These are phyloP conservation scores for Lepidotrigona ventralis DNA, from an alignment of 1,140 invertebrate genomes.

Conservation along the genomic window DNA sequence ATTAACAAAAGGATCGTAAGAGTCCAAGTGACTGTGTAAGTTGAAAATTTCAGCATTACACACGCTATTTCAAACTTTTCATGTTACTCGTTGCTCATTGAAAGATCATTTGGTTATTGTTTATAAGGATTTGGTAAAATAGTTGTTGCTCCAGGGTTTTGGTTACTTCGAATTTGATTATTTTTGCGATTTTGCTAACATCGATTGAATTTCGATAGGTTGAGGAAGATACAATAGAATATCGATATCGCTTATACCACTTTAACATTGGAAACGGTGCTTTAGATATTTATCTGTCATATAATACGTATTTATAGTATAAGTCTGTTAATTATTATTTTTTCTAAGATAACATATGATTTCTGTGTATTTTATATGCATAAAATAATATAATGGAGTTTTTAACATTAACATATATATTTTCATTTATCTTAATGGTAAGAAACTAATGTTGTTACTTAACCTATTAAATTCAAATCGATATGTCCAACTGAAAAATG, in stretches of 20 bases:
- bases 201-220: conserved; percentile 6
- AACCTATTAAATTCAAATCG: conserved; percentile 8
- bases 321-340: not conserved
- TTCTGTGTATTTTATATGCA: not conserved
- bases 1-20: conserved; percentile 28
- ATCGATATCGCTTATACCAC: not conserved
- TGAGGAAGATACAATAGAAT: not conserved
- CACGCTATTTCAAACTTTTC: conserved; percentile 17
- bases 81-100: not conserved
- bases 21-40: conserved; percentile 25
- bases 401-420: not conserved
- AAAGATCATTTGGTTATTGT: not conserved
- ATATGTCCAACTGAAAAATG: not conserved
- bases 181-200: not conserved
- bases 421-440: conserved; percentile 25
- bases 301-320: not conserved
- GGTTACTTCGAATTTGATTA: conserved; percentile 12
- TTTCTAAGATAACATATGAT: not conserved
- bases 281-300: not conserved
- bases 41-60: conserved; percentile 55
- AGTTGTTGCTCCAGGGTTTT: not conserved
- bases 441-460: not conserved
- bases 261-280: not conserved
- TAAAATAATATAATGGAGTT: conserved; percentile 26
- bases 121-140: not conserved